A percentile compares a stretch with the other conserved stretches of the same genome.
Evolutionary conservation across 2,797 vertebrate species (phyloP).

Genomic region (Lepilemur ruficaudatus): DNA sequence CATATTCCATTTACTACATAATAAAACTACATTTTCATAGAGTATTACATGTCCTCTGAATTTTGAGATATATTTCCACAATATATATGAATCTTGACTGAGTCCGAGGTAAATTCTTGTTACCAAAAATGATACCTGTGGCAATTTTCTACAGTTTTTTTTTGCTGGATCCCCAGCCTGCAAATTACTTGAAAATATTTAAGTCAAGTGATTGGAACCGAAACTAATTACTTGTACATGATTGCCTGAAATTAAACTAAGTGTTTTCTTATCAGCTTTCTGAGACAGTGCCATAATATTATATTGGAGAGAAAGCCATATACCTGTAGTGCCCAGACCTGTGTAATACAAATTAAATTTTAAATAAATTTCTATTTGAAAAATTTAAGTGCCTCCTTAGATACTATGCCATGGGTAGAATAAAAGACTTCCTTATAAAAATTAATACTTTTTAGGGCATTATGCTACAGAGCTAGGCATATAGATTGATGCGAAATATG

Average conservation of each 20-base stretch:
- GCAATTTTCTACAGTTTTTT: constrained; percentile 30
- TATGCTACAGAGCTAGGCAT: neutral
- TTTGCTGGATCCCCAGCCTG: neutral
- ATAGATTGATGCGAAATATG: neutral
- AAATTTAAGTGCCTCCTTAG: neutral
- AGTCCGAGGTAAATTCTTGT: neutral
- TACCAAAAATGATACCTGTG: constrained; percentile 38
- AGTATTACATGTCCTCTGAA: neutral
- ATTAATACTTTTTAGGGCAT: neutral
- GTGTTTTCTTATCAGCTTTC: constrained; percentile 30
- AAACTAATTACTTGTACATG: constrained; percentile 50
- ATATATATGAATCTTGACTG: neutral
- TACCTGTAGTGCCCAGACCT: neutral
- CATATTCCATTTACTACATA: neutral
- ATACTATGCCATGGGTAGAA: neutral
- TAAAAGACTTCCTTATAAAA: neutral
- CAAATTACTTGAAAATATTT: constrained; percentile 61
- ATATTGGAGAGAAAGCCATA: neutral
- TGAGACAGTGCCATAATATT: neutral
- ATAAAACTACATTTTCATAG: neutral
- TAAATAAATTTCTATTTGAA: neutral
- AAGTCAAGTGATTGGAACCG: constrained; percentile 42
- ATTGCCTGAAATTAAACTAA: constrained; percentile 42
- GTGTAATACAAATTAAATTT: neutral
- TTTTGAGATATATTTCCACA: neutral